A percentile compares a stretch with the other conserved stretches of the same genome.
Conservation (phyloP, 2,888 invertebrate species). For the Gonocerus acuteangulatus region DNA sequence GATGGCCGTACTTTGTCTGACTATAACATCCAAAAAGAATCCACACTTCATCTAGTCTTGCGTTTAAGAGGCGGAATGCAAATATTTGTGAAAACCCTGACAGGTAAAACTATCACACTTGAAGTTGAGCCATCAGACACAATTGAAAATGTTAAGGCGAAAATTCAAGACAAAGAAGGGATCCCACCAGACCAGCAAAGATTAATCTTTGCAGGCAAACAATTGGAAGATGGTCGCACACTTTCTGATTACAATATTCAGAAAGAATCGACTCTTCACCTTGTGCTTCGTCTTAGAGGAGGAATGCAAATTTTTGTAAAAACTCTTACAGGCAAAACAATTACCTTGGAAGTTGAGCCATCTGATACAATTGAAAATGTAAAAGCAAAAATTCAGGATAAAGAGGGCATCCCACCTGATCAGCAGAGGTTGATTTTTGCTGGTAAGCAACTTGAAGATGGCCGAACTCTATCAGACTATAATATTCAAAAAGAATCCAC, state of each 20-base stretch:
- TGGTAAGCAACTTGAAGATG: constrained; percentile 41
- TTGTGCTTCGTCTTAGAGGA: constrained; percentile 36
- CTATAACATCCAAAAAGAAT: constrained; percentile 44
- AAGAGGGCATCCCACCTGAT: too few relatives aligned
- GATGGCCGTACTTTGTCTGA: constrained; percentile 52
- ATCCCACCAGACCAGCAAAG: too few relatives aligned
- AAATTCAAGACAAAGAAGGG: too few relatives aligned
- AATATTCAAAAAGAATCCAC: background rate
- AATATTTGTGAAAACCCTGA: constrained; percentile 43
- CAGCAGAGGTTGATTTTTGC: too few relatives aligned
- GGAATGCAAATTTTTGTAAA: constrained; percentile 53
- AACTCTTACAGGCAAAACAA: constrained; percentile 48
- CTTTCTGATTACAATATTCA: constrained; percentile 57
- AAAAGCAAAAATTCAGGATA: too few relatives aligned
- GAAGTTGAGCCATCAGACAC: constrained; percentile 34
- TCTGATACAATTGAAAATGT: too few relatives aligned
- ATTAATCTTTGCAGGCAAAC: constrained; percentile 39
- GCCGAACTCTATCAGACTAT: constrained; percentile 4
- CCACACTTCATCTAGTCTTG: constrained; percentile 53
- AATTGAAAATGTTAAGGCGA: too few relatives aligned
- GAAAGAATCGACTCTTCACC: constrained; percentile 44
- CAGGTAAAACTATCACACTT: constrained; percentile 47
- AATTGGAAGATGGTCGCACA: constrained; percentile 61
- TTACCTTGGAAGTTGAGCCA: constrained; percentile 39
- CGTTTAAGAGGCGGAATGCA: constrained; percentile 49